Percentiles rank a stretch among this genome's conserved stretches.
Conservation (phyloP, 2,113 vertebrate genomes). For the Myodes glareolus region DNA sequence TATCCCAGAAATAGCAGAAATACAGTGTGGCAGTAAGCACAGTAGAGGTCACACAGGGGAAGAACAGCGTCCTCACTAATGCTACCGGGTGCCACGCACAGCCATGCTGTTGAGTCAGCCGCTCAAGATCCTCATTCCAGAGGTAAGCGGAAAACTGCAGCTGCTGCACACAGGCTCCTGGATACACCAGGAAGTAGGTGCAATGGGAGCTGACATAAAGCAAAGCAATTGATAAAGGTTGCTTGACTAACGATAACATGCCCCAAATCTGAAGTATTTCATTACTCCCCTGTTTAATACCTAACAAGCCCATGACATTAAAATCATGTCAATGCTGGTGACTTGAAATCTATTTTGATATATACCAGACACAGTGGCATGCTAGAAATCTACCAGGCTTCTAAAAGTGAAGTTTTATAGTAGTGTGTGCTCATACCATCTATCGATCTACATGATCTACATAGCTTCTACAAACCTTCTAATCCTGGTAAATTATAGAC, state of each 20-base stretch:
- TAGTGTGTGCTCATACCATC: background rate
- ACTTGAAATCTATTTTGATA: background rate
- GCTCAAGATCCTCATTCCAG: background rate
- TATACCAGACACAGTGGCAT: background rate
- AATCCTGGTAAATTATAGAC: background rate
- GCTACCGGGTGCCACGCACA: accelerated
- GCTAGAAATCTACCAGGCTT: background rate
- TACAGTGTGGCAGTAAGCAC: background rate
- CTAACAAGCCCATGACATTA: background rate
- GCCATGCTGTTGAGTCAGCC: background rate
- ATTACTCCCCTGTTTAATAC: background rate
- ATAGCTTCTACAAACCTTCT: background rate
- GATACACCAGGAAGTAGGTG: background rate
- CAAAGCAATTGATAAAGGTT: background rate
- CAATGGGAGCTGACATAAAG: background rate
- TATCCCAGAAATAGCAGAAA: background rate
- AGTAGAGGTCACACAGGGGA: background rate
- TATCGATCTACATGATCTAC: background rate
- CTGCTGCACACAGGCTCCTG: background rate
- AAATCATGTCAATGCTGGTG: background rate
- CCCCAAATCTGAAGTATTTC: background rate
- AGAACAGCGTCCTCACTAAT: accelerated
- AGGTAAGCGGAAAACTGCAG: background rate
- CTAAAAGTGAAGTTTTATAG: background rate
- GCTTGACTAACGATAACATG: background rate